Percentiles rank a stretch among this genome's conserved stretches.
phyloP scores from a whole-genome alignment of 2,113 vertebrate genomes.

The Sinocyclocheilus grahami region DNA sequence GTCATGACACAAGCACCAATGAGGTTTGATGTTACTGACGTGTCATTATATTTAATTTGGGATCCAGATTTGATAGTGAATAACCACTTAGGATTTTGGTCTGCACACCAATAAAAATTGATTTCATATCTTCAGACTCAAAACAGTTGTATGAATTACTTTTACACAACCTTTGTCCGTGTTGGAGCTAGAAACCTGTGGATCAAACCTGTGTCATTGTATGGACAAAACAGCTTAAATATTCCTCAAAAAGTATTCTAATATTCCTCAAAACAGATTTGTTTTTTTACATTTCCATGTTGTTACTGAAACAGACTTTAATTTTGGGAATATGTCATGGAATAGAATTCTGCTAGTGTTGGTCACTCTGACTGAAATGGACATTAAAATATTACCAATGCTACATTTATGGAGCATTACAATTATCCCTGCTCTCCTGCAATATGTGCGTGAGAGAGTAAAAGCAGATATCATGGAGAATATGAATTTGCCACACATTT shows the following conservation, averaged over 20 bases:
- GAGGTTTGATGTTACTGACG: too few relatives aligned
- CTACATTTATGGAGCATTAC: background rate
- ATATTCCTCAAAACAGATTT: background rate
- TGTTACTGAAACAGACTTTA: background rate
- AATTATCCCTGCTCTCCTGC: background rate
- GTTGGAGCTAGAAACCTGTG: background rate
- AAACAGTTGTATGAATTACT: background rate
- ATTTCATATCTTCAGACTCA: background rate
- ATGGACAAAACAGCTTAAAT: background rate
- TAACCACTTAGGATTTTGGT: background rate
- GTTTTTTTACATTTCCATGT: background rate
- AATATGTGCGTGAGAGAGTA: conserved; percentile 1
- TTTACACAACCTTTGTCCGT: background rate
- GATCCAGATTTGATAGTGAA: background rate
- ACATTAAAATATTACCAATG: background rate
- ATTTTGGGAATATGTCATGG: background rate
- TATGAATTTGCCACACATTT: background rate
- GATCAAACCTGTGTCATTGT: background rate
- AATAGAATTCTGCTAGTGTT: background rate
- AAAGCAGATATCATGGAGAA: conserved; percentile 1
- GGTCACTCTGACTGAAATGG: background rate
- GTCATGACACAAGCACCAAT: too few relatives aligned
- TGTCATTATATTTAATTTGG: background rate
- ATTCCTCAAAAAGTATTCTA: background rate
- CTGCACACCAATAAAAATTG: background rate